These are phyloP conservation scores for Eueides isabella DNA, from an alignment of 1,140 invertebrate species.

Conservation along the genomic window DNA sequence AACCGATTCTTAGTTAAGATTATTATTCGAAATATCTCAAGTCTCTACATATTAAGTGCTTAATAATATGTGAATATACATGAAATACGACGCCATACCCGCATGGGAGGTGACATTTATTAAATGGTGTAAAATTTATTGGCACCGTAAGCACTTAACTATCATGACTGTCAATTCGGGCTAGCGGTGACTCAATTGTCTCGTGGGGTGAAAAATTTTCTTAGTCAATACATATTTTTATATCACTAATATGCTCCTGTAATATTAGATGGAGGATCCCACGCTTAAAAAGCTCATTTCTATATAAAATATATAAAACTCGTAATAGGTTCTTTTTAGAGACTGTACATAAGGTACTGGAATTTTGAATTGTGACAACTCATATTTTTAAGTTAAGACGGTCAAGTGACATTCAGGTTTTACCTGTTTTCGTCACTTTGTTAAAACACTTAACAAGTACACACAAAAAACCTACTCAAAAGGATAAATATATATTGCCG, in stretches of 20 bases:
- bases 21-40: slow-evolving; percentile 9
- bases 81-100: slow-evolving; percentile 43
- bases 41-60: slow-evolving; percentile 1
- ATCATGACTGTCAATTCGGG: slow-evolving; percentile 46
- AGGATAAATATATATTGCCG: neutral
- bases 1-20: slow-evolving; percentile 4
- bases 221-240: slow-evolving; percentile 11
- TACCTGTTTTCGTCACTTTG: neutral
- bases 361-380: neutral
- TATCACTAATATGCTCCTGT: neutral
- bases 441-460: neutral
- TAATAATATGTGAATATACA: slow-evolving; percentile 36
- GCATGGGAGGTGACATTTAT: slow-evolving; percentile 53
- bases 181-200: slow-evolving; percentile 47
- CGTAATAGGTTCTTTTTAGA: neutral
- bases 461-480: neutral
- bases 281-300: no score
- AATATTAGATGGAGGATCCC: neutral
- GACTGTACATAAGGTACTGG: neutral
- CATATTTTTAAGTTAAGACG: neutral
- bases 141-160: slow-evolving; percentile 36
- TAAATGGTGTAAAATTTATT: slow-evolving; percentile 61
- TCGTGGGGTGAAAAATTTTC: slow-evolving; percentile 22
- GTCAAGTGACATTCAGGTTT: neutral
- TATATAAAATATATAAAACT: no score